Conservation (phyloP, 2,888 invertebrate species). For the Parnassius glacialis region DNA sequence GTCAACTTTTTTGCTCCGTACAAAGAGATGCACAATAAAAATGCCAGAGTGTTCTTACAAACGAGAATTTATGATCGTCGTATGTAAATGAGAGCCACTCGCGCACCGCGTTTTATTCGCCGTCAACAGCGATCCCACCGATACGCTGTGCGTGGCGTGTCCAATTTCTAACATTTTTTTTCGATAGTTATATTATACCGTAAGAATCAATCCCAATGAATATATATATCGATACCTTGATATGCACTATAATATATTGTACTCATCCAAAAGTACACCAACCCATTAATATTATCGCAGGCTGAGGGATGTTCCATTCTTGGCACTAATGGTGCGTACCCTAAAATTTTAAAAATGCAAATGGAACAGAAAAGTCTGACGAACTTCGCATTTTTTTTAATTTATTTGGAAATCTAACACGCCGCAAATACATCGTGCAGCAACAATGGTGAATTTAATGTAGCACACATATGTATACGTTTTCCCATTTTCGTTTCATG, state of each 20-base stretch:
- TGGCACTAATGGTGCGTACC: not conserved
- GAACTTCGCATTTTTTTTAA: too few species aligned
- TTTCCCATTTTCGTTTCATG: too few species aligned
- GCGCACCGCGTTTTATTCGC: conserved; percentile 35
- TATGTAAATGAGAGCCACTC: conserved; percentile 73
- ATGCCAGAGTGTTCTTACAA: conserved; percentile 78
- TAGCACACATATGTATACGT: too few species aligned
- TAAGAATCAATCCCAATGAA: conserved; percentile 10
- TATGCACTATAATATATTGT: too few species aligned
- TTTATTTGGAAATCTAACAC: too few species aligned
- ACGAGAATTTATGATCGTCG: conserved; percentile 77
- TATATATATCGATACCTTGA: not conserved
- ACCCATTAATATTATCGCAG: too few species aligned
- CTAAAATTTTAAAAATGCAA: not conserved
- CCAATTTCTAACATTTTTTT: conserved; percentile 34
- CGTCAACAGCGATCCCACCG: conserved; percentile 29
- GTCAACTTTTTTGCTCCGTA: conserved; percentile 63
- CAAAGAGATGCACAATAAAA: conserved; percentile 75
- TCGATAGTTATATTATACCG: not conserved
- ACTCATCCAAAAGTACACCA: too few species aligned
- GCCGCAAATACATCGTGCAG: too few species aligned
- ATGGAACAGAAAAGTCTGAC: too few species aligned
- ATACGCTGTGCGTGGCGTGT: conserved; percentile 31
- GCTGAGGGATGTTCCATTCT: not conserved
- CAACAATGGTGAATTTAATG: too few species aligned